A percentile compares a stretch with the other conserved stretches of the same genome.
Conservation (phyloP, 92 coral and sea anemone species). For the Bergia sp. region DNA sequence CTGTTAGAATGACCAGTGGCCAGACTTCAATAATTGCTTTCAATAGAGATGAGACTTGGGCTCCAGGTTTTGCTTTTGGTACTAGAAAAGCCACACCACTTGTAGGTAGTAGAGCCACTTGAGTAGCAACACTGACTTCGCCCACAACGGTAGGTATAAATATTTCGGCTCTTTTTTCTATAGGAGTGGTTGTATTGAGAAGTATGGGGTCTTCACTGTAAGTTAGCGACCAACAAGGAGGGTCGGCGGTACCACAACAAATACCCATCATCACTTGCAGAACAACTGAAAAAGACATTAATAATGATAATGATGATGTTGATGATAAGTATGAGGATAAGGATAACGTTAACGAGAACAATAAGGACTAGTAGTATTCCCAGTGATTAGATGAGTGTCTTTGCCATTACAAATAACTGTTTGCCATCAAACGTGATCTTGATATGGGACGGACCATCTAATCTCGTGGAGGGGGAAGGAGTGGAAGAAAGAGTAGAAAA, state of each 20-base stretch:
- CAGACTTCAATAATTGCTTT: constrained; percentile 32
- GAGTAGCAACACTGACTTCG: constrained; percentile 1
- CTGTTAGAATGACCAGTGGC: constrained; percentile 37
- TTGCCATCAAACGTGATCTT: too few relatives aligned
- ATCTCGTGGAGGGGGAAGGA: too few relatives aligned
- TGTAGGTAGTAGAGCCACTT: constrained; percentile 21
- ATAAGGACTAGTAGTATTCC: not conserved
- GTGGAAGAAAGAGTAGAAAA: too few relatives aligned
- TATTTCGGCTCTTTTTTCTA: constrained; percentile 14
- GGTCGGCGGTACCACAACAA: constrained; percentile 23
- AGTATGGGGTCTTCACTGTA: constrained; percentile 20
- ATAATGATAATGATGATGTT: not conserved
- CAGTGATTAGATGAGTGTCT: not conserved
- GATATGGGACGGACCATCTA: too few relatives aligned
- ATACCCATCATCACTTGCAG: constrained; percentile 36
- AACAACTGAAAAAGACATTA: not conserved
- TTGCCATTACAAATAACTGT: too few relatives aligned
- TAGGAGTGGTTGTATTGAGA: constrained; percentile 11
- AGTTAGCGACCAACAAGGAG: constrained; percentile 23
- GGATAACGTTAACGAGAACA: not conserved
- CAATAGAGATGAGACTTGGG: constrained; percentile 38
- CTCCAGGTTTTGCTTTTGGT: constrained; percentile 25
- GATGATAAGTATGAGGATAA: not conserved
- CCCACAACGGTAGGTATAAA: constrained; percentile 32
- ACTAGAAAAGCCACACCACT: constrained; percentile 43